Base-by-base conservation (phyloP, 1,140 invertebrate genomes). In the Drosophila rhopaloa region DNA sequence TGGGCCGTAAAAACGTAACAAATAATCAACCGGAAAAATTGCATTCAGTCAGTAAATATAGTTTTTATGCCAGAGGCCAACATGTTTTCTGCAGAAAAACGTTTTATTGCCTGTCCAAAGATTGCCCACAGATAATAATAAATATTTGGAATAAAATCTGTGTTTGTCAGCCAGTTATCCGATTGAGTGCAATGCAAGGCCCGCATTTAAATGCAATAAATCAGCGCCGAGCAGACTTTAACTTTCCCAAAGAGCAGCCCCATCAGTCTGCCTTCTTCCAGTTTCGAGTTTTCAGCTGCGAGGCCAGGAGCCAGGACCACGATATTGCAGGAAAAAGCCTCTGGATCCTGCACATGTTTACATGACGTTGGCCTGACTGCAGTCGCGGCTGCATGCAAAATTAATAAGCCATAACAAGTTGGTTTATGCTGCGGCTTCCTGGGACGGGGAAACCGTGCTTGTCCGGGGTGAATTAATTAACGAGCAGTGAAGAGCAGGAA, bases 391-490 rank as follows among this genome's bases (percentile, higher is more conserved):
- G 53, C 66, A 27, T 72, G 66, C 53, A 72, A 72, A 72, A 58
- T 72, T 72, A 72, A 72, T 72, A 72, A 72, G 68, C 53, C 68
- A 37, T 72, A 72, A 72, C 53, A 67, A 67, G 65, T 71, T 72
- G 68, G 65, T 44, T 68, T 67, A 44, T 57, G 51, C 37, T 32
- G 35, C 60, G 37, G 44, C 27, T 40, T 47, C 54, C 54, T 19
- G 35, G 6, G n/a, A n/a, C 51, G 13, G 14, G 29, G 27, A 62
- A 63, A 27, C 50, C 19, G 13, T 32, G 29, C 66, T 37, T 41
- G 65, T 72, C 29, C 11, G 37, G 66, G 37, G 53, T 29, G 43
- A 48, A 58, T 72, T 72, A 71, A 72, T 71, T 71, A 71, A 43
- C 27, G 29, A 71, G 51, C 13, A 13, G n/a, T 19, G 50, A 13